phyloP scores from a whole-genome alignment of 2,113 vertebrate genomes.

The Alethe castanea region DNA sequence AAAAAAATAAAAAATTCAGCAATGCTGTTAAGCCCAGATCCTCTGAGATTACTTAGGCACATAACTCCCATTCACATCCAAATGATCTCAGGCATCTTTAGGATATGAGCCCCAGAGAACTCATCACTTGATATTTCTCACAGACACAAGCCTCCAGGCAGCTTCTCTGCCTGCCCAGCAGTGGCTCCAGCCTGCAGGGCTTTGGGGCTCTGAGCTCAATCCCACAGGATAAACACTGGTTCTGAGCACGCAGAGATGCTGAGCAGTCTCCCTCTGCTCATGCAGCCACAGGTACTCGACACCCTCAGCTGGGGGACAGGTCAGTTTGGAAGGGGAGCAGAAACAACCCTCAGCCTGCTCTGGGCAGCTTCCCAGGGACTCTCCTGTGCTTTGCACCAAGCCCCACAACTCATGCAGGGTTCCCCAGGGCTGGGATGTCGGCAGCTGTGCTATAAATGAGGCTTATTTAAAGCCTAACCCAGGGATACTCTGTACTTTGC shows the following conservation, averaged over 20 bases:
- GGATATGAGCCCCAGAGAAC: not conserved
- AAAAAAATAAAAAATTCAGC: not conserved
- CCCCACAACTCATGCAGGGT: accelerated
- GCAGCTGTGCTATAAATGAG: not conserved
- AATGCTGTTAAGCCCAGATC: not conserved
- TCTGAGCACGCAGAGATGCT: accelerated
- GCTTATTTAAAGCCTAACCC: not conserved
- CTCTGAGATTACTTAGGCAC: not conserved
- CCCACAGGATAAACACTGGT: accelerated
- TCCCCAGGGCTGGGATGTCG: not conserved
- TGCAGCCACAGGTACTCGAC: not conserved
- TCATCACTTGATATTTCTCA: not conserved
- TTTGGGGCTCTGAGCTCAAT: not conserved
- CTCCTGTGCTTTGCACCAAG: not conserved
- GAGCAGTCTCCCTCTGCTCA: not conserved
- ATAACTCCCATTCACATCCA: not conserved
- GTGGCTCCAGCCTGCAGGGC: not conserved
- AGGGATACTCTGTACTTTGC: not conserved
- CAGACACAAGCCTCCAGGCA: not conserved
- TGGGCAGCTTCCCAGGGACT: not conserved
- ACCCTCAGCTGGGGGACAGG: not conserved
- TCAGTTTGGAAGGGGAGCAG: not conserved
- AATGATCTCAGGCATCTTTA: not conserved
- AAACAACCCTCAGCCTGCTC: not conserved
- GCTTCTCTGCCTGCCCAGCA: not conserved